Conservation (phyloP, 2,888 invertebrate genomes). For the Orchestes rusci region DNA sequence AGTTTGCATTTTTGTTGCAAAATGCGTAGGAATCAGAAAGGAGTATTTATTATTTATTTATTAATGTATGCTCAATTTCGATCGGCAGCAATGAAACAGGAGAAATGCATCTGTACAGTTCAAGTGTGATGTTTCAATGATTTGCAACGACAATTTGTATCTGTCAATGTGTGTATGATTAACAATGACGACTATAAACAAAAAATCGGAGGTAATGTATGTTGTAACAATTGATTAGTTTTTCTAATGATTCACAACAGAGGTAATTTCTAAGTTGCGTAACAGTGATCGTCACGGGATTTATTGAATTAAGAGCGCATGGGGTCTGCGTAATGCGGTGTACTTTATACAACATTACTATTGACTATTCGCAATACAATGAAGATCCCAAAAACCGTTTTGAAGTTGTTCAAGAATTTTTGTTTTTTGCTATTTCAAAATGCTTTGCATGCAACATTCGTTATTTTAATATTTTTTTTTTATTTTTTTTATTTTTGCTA, state of each 20-base stretch:
- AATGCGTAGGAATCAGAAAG: conserved; percentile 24
- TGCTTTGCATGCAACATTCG: too few species aligned
- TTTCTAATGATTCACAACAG: too few species aligned
- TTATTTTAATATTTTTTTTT: too few species aligned
- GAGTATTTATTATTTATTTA: conserved; percentile 26
- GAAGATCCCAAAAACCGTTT: too few species aligned
- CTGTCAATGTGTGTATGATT: conserved; percentile 1
- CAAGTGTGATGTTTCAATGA: conserved; percentile 17
- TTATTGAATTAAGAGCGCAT: background rate
- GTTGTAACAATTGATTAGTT: too few species aligned
- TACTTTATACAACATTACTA: too few species aligned
- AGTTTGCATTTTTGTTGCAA: conserved; percentile 20
- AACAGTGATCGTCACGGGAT: conserved; percentile 1
- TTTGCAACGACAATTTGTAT: conserved; percentile 14
- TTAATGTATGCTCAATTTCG: conserved; percentile 24
- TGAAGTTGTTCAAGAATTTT: too few species aligned
- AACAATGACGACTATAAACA: too few species aligned
- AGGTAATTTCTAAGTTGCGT: background rate
- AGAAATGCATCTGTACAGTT: conserved; percentile 20
- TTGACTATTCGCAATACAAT: too few species aligned
- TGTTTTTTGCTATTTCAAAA: too few species aligned
- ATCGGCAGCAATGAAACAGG: conserved; percentile 21
- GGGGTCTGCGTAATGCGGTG: background rate
- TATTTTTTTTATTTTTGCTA: too few species aligned
- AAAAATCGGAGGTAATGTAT: too few species aligned